These are phyloP conservation scores for Cenopis cana DNA, from an alignment of 2,888 invertebrate species.

Conservation along the genomic window DNA sequence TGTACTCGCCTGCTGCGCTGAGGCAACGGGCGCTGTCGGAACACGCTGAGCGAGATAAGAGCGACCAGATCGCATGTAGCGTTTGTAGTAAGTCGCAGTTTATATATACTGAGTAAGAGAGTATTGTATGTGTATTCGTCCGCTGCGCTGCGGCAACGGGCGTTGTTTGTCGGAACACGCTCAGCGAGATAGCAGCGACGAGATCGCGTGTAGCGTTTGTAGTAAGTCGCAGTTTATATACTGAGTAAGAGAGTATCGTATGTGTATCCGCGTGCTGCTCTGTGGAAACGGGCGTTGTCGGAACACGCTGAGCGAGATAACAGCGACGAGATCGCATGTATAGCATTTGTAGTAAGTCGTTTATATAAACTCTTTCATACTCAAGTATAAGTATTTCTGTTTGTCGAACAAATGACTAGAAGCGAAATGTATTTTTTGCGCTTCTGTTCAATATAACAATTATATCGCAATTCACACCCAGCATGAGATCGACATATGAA, in stretches of 20 bases:
- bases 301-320: constrained; percentile 97
- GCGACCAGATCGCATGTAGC: constrained; percentile 93
- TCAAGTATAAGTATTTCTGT: not conserved
- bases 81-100: constrained; percentile 91
- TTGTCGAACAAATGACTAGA: not conserved
- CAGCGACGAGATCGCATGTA: constrained; percentile 93
- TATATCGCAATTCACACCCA: constrained; percentile 9
- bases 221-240: constrained; percentile 86
- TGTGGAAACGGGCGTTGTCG: constrained; percentile 95
- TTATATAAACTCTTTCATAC: not conserved
- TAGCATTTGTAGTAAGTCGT: constrained; percentile 93
- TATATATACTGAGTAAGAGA: not conserved
- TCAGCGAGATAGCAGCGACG: constrained; percentile 96
- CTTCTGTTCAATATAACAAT: constrained; percentile 8
- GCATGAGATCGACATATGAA: constrained; percentile 8
- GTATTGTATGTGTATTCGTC: constrained; percentile 69
- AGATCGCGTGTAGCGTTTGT: constrained; percentile 93
- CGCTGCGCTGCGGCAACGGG: constrained; percentile 94
- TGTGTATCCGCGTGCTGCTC: constrained; percentile 89
- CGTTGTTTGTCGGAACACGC: constrained; percentile 93
- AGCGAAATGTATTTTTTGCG: not conserved
- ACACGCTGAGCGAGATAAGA: constrained; percentile 96
- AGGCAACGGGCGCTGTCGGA: constrained; percentile 94
- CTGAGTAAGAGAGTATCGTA: not conserved
- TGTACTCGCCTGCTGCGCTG: constrained; percentile 89